Evolutionary conservation across 2,113 vertebrate genomes (phyloP).

Genomic region (Rhizomys pruinosus): DNA sequence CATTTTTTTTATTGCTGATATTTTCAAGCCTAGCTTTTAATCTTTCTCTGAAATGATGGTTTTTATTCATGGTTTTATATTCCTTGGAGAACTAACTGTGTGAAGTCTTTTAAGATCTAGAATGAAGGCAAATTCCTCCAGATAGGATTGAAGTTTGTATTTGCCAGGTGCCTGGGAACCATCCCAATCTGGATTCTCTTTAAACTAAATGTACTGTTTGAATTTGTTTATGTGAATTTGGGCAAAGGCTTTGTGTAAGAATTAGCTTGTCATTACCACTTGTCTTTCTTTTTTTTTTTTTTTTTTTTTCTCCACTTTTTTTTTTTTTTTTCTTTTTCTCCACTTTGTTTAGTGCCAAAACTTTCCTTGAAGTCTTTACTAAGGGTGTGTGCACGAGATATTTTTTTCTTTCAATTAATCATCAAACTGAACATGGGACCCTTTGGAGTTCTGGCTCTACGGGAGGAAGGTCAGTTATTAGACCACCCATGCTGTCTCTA

Average conservation of each 20-base stretch:
- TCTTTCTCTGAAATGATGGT: conserved; percentile 3
- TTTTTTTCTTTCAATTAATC: conserved; percentile 52
- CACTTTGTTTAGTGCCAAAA: conserved; percentile 14
- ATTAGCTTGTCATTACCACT: conserved; percentile 12
- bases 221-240: conserved; percentile 56
- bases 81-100: conserved; percentile 41
- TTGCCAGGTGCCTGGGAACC: conserved; percentile 19
- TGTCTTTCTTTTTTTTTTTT: neutral
- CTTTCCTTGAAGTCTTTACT: conserved; percentile 15
- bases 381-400: neutral
- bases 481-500: conserved; percentile 64
- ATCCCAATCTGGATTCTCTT: conserved; percentile 8
- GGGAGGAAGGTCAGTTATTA: conserved; percentile 10
- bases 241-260: neutral
- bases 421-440: conserved; percentile 19
- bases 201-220: conserved; percentile 5
- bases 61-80: neutral
- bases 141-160: neutral
- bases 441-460: neutral
- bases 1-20: conserved; percentile 25
- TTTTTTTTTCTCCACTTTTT: too few relatives aligned
- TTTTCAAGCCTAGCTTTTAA: conserved; percentile 2
- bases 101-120: conserved; percentile 34
- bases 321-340: too few relatives aligned
- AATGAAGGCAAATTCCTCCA: conserved; percentile 36